Evolutionary conservation across 2,797 vertebrate species (phyloP).

Genomic region (Sebastes flavidus): DNA sequence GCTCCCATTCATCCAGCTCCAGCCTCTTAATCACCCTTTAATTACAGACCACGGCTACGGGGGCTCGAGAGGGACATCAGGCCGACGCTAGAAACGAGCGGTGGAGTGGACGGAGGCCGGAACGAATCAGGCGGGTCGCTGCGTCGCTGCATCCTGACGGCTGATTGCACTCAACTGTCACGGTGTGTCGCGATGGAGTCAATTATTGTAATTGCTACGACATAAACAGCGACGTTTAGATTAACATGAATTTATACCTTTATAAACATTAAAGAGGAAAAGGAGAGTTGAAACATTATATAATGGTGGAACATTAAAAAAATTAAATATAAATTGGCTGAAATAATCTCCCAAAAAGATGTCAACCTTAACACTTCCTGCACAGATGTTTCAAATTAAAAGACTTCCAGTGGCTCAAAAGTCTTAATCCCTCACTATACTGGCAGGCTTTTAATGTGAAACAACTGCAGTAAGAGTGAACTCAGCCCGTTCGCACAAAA

Average conservation of each 20-base stretch:
- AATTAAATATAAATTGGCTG: neutral
- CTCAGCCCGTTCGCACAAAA: too few species aligned
- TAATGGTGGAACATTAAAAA: too few species aligned
- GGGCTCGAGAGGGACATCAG: constrained; percentile 71
- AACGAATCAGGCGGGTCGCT: constrained; percentile 13
- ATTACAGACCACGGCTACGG: constrained; percentile 78
- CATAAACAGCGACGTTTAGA: neutral
- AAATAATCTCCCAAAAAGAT: neutral
- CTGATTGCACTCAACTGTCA: too few species aligned
- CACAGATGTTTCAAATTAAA: neutral
- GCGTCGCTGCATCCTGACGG: too few species aligned
- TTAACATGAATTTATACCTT: neutral
- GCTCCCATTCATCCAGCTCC: constrained; percentile 76
- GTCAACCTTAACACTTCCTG: neutral
- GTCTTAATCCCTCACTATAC: neutral
- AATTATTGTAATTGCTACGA: neutral
- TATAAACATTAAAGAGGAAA: neutral
- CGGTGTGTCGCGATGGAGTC: neutral
- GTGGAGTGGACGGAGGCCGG: constrained; percentile 25
- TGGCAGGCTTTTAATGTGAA: neutral
- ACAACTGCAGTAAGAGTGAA: neutral
- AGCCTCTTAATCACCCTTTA: constrained; percentile 85
- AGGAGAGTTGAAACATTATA: neutral
- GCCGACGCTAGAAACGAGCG: constrained; percentile 31
- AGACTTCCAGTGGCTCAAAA: neutral